These are phyloP conservation scores for Spilogale gracilis DNA, from an alignment of 2,113 vertebrate genomes.

Conservation along the genomic window DNA sequence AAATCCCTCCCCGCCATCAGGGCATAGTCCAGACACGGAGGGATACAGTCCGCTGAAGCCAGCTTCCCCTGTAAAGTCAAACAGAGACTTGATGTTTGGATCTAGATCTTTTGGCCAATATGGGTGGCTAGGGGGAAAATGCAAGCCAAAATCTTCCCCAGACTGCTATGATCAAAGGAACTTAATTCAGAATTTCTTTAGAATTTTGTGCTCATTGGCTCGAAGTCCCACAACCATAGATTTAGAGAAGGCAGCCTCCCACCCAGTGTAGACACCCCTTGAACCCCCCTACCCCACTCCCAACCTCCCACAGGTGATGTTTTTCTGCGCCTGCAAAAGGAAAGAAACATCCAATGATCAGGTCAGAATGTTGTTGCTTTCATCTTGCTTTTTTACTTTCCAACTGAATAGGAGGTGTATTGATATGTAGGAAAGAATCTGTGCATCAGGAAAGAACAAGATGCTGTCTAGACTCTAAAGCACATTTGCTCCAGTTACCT, in stretches of 20 bases:
- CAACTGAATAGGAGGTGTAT: neutral
- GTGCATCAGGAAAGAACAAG: neutral
- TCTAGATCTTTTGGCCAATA: neutral
- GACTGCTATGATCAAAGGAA: neutral
- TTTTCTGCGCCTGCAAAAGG: neutral
- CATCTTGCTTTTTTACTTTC: neutral
- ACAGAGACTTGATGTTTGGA: neutral
- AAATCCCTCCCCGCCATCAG: neutral
- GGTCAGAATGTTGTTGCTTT: neutral
- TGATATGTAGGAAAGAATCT: neutral
- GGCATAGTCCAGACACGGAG: neutral
- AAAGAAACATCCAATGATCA: neutral
- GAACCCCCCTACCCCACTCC: accelerated
- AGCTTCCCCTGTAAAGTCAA: neutral
- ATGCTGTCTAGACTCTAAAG: neutral
- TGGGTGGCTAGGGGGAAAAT: neutral
- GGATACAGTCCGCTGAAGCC: neutral
- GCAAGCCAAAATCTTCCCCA: neutral
- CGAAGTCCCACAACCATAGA: neutral
- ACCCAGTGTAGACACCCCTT: no score
- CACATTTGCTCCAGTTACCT: neutral
- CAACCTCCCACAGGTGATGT: neutral
- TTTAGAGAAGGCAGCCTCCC: neutral
- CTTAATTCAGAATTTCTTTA: neutral
- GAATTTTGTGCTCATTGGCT: neutral